Conservation (phyloP, 2,797 vertebrate genomes). For the Alfaro cultratus region DNA sequence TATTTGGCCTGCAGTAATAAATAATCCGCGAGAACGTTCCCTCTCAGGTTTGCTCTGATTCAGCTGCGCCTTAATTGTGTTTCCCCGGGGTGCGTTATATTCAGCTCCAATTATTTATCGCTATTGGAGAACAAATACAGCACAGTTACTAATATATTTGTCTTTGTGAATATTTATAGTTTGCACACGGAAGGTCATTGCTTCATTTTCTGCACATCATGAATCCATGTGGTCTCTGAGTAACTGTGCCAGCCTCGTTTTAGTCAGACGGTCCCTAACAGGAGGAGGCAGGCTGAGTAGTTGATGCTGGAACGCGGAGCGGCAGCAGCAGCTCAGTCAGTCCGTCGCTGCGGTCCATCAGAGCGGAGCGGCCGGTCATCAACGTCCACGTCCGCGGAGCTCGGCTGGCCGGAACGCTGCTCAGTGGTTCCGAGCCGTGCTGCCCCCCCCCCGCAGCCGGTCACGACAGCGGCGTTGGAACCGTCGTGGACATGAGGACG, state of each 20-base stretch:
- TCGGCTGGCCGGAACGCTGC: conserved; percentile 14
- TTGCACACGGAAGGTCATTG: background rate
- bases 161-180: background rate
- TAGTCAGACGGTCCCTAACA: conserved; percentile 58
- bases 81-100: background rate
- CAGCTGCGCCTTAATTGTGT: background rate
- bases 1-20: background rate
- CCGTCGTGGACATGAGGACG: conserved; percentile 63
- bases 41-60: background rate
- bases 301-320: conserved; percentile 53
- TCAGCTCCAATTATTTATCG: background rate
- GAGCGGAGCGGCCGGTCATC: conserved; percentile 45
- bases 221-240: background rate
- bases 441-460: background rate
- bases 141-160: no score
- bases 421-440: conserved; percentile 26
- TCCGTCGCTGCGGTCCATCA: conserved; percentile 59
- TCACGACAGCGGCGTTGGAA: background rate
- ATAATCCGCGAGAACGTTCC: background rate
- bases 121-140: background rate
- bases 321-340: conserved; percentile 43
- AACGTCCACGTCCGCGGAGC: conserved; percentile 44
- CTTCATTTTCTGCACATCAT: background rate
- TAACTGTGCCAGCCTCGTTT: conserved; percentile 7
- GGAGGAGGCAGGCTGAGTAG: conserved; percentile 46